phyloP scores from a whole-genome alignment of 2,113 vertebrate species.

The Mustelus asterias region DNA sequence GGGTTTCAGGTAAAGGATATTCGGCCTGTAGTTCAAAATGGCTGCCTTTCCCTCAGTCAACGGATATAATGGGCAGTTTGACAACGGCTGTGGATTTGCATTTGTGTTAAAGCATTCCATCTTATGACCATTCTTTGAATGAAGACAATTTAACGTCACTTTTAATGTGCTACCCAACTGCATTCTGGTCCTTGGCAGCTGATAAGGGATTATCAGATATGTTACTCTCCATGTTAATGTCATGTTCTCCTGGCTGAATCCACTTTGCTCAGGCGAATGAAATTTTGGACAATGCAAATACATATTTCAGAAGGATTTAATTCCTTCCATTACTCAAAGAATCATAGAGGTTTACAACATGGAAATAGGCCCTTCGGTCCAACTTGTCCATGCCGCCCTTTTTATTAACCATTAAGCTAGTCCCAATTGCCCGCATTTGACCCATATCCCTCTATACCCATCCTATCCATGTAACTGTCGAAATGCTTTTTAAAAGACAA shows the following conservation, averaged over 20 bases:
- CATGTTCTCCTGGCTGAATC: neutral
- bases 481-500: too few relatives aligned
- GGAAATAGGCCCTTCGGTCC: too few relatives aligned
- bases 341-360: too few relatives aligned
- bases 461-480: too few relatives aligned
- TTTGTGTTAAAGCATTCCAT: neutral
- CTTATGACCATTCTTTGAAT: neutral
- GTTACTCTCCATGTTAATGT: neutral
- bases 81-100: neutral
- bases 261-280: neutral
- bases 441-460: too few relatives aligned
- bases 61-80: neutral
- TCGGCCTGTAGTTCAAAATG: neutral
- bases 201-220: neutral
- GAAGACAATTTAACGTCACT: neutral
- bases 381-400: too few relatives aligned
- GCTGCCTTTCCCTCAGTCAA: neutral
- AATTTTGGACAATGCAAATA: neutral
- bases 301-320: neutral
- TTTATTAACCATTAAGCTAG: too few relatives aligned
- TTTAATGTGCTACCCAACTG: neutral
- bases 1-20: too few relatives aligned
- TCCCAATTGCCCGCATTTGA: too few relatives aligned
- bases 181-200: neutral
- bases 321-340: neutral